Conservation (phyloP, 2,888 invertebrate species). For the Netelia virgata region DNA sequence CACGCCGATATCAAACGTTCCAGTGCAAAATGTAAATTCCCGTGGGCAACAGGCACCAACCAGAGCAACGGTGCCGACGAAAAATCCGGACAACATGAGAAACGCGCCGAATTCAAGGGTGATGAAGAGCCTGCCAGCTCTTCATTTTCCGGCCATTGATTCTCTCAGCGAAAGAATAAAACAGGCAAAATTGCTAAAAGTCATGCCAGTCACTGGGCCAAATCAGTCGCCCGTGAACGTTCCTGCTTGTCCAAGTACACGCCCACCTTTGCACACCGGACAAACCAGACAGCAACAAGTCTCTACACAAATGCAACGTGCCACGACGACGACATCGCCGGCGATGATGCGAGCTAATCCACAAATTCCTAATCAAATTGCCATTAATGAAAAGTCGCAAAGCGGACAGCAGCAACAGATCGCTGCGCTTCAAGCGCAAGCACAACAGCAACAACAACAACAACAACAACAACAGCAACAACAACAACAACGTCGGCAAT, state of each 20-base stretch:
- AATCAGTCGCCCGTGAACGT: constrained; percentile 49
- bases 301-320: constrained; percentile 41
- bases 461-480: constrained; percentile 64
- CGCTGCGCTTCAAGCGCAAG: constrained; percentile 18
- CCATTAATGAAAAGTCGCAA: constrained; percentile 1
- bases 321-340: constrained; percentile 27
- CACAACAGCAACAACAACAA: constrained; percentile 74
- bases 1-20: not conserved
- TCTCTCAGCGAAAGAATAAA: constrained; percentile 79
- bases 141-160: constrained; percentile 71
- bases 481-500: constrained; percentile 74
- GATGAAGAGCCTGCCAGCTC: constrained; percentile 54
- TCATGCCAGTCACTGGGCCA: not conserved
- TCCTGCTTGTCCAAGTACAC: constrained; percentile 47
- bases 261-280: constrained; percentile 58
- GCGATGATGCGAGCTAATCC: constrained; percentile 28
- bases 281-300: constrained; percentile 32
- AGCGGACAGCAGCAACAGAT: not conserved
- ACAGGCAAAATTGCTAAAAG: constrained; percentile 76
- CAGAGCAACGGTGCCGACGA: constrained; percentile 52
- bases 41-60: constrained; percentile 60
- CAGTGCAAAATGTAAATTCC: constrained; percentile 69
- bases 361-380: constrained; percentile 13
- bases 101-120: not conserved
- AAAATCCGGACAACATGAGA: constrained; percentile 44